Percentiles rank a stretch among this genome's conserved stretches.
phyloP scores from a whole-genome alignment of 2,888 invertebrate genomes.

The Napeogenes inachia region DNA sequence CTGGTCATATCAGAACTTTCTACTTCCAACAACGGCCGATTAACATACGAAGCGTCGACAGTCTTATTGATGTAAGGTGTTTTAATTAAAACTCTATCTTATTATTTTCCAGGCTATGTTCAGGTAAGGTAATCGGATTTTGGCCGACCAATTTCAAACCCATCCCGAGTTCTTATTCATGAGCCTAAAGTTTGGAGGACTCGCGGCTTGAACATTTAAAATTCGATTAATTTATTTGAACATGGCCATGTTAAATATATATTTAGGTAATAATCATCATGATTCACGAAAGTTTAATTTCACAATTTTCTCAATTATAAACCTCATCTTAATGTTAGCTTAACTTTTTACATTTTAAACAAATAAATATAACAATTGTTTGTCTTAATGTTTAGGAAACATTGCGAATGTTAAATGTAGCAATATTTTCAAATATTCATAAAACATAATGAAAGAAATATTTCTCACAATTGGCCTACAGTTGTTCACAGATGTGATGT shows the following conservation, averaged over 20 bases:
- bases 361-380: neutral
- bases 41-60: slow-evolving; percentile 73
- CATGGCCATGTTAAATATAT: too few species aligned
- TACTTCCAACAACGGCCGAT: slow-evolving; percentile 77
- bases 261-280: too few species aligned
- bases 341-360: too few species aligned
- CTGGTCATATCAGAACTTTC: slow-evolving; percentile 74
- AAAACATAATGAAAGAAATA: neutral
- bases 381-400: neutral
- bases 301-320: too few species aligned
- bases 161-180: too few species aligned
- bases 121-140: too few species aligned
- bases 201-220: too few species aligned
- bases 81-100: neutral
- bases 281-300: too few species aligned
- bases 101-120: neutral
- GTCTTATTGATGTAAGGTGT: slow-evolving; percentile 73
- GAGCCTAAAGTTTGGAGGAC: too few species aligned
- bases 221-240: too few species aligned
- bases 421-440: neutral
- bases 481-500: slow-evolving; percentile 81
- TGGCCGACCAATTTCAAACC: too few species aligned
- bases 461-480: slow-evolving; percentile 38
- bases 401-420: neutral
- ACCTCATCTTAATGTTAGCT: too few species aligned